Percentiles rank a stretch among this genome's conserved stretches.
Evolutionary conservation across 2,888 invertebrate species (phyloP).

Genomic region (Perizoma flavofasciatum): DNA sequence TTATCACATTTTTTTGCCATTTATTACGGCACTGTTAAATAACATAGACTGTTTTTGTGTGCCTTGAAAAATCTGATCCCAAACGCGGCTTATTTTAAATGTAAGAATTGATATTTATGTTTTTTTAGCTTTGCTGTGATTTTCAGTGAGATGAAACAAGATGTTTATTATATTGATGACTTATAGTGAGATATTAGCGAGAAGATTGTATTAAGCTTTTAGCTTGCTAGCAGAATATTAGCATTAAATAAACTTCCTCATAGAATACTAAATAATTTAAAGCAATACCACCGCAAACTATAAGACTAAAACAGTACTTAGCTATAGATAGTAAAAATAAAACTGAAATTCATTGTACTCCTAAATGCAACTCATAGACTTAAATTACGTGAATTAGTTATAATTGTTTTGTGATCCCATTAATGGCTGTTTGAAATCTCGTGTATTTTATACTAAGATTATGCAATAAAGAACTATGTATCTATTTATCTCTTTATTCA

Average conservation of each 20-base stretch:
- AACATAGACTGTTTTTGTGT: background rate
- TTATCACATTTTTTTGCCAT: background rate
- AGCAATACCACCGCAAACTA: no score
- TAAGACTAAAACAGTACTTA: no score
- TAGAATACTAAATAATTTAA: background rate
- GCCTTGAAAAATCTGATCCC: background rate
- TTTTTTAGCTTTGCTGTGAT: constrained; percentile 22
- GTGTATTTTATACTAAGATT: constrained; percentile 36
- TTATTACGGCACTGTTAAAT: no score
- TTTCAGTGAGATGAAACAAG: constrained; percentile 19
- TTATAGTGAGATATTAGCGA: constrained; percentile 20
- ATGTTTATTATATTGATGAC: constrained; percentile 20
- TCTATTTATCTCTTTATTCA: constrained; percentile 41
- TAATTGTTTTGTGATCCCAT: constrained; percentile 16
- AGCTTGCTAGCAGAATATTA: background rate
- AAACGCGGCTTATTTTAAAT: constrained; percentile 7
- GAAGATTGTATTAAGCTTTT: constrained; percentile 13
- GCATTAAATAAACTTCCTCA: no score
- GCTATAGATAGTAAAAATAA: no score
- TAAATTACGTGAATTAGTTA: background rate
- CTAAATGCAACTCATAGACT: constrained; percentile 9
- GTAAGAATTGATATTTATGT: constrained; percentile 5
- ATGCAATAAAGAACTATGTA: constrained; percentile 38
- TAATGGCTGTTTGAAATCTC: constrained; percentile 25
- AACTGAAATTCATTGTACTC: constrained; percentile 13